These are phyloP conservation scores for Drosophila pruinosa DNA, from an alignment of 1,140 invertebrate species.

Conservation along the genomic window DNA sequence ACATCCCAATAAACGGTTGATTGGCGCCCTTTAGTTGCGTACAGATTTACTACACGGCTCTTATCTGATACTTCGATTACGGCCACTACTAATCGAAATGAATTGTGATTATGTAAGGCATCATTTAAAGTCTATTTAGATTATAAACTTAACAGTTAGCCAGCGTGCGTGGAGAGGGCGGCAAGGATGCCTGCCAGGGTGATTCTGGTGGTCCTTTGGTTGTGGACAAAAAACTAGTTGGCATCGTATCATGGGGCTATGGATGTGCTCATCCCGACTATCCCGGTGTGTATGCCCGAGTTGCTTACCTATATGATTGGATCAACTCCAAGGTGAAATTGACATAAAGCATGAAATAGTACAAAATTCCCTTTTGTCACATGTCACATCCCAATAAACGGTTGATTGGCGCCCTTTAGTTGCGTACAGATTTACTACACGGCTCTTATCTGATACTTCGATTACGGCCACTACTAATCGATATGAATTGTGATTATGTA, in stretches of 20 bases:
- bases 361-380: slow-evolving; percentile 1
- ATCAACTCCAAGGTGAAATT: slow-evolving; percentile 35
- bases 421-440: not conserved
- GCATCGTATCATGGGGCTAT: slow-evolving; percentile 88
- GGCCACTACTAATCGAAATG: slow-evolving; percentile 2
- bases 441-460: not conserved
- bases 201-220: slow-evolving; percentile 84
- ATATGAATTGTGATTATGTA: slow-evolving; percentile 13
- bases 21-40: not conserved
- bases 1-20: slow-evolving; percentile 21
- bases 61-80: slow-evolving; percentile 11
- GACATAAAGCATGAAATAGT: not conserved
- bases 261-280: slow-evolving; percentile 85
- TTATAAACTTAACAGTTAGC: not conserved
- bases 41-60: not conserved
- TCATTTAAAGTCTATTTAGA: slow-evolving; percentile 14
- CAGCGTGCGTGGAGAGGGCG: too few species aligned
- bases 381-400: slow-evolving; percentile 32
- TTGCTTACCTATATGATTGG: slow-evolving; percentile 84
- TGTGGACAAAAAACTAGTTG: slow-evolving; percentile 82
- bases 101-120: slow-evolving; percentile 10
- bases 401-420: not conserved
- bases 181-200: slow-evolving; percentile 75
- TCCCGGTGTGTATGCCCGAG: too few species aligned
- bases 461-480: slow-evolving; percentile 1